Percentiles rank a stretch among this genome's conserved stretches.
Conservation (phyloP, 2,113 vertebrate genomes). For the Phalacrocorax aristotelis region DNA sequence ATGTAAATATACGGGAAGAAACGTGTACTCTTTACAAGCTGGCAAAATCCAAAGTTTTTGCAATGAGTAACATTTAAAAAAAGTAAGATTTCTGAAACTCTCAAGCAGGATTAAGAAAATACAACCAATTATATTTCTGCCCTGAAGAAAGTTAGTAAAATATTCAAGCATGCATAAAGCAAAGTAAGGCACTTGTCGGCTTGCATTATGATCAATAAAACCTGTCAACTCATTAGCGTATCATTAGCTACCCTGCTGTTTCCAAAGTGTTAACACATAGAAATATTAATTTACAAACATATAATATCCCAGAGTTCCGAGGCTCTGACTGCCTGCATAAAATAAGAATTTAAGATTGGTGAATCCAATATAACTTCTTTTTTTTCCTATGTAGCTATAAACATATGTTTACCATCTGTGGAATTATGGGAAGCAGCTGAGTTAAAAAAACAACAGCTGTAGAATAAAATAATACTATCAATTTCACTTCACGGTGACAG, state of each 20-base stretch:
- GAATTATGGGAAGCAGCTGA: slow-evolving; percentile 74
- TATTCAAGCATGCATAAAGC: slow-evolving; percentile 67
- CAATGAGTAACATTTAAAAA: slow-evolving; percentile 19
- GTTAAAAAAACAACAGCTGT: slow-evolving; percentile 75
- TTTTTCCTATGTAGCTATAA: slow-evolving; percentile 63
- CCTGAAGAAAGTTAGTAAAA: slow-evolving; percentile 74
- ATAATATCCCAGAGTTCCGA: slow-evolving; percentile 56
- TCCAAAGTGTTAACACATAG: slow-evolving; percentile 66
- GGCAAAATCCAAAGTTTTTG: slow-evolving; percentile 48
- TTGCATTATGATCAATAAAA: slow-evolving; percentile 80
- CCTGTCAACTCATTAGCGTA: slow-evolving; percentile 77
- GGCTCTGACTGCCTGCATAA: slow-evolving; percentile 59
- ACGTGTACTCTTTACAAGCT: slow-evolving; percentile 37
- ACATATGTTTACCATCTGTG: slow-evolving; percentile 83
- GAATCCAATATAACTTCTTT: slow-evolving; percentile 39
- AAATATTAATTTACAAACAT: slow-evolving; percentile 77
- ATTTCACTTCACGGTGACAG: slow-evolving; percentile 69
- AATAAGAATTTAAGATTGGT: slow-evolving; percentile 50
- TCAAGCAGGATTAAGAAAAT: slow-evolving; percentile 59
- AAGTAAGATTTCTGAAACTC: slow-evolving; percentile 50
- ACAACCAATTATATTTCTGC: slow-evolving; percentile 68
- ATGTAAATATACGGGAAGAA: slow-evolving; percentile 60
- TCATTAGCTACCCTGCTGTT: slow-evolving; percentile 76
- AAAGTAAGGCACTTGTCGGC: slow-evolving; percentile 73
- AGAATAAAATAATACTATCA: slow-evolving; percentile 70